Percentiles rank a stretch among this genome's conserved stretches.
Evolutionary conservation across 2,113 vertebrate species (phyloP).

Genomic region (Uria aalge): DNA sequence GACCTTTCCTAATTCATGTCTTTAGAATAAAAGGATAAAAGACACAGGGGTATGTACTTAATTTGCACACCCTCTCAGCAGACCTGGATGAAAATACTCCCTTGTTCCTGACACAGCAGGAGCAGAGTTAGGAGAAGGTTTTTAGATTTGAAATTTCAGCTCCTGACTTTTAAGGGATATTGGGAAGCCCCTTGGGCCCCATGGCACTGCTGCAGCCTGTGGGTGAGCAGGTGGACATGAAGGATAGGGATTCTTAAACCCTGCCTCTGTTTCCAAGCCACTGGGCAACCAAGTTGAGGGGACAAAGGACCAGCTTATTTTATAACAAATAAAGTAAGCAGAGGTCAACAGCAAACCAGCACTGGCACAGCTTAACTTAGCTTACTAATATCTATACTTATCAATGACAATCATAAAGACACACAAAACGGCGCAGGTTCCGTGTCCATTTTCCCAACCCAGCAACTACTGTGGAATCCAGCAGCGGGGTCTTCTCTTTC

Average conservation of each 20-base stretch:
- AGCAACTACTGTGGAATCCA: not conserved
- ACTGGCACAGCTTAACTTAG: not conserved
- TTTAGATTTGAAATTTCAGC: not conserved
- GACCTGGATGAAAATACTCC: not conserved
- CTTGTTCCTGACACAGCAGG: not conserved
- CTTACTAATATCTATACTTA: not conserved
- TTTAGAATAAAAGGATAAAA: not conserved
- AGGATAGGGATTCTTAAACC: not conserved
- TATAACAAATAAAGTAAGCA: not conserved
- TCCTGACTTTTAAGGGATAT: not conserved
- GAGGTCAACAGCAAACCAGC: not conserved
- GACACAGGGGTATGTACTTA: not conserved
- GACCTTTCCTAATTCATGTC: not conserved
- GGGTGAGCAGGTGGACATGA: not conserved
- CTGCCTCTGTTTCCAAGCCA: not conserved
- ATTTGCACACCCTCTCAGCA: rapidly evolving
- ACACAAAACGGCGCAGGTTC: not conserved
- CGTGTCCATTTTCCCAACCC: not conserved
- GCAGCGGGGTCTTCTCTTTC: not conserved
- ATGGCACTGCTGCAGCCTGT: not conserved
- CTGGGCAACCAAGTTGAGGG: not conserved
- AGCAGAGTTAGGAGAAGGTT: not conserved
- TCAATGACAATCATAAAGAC: not conserved
- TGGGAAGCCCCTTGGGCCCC: not conserved
- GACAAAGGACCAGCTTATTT: not conserved